phyloP scores from a whole-genome alignment of 2,888 invertebrate genomes.

The Seladonia tumulorum region DNA sequence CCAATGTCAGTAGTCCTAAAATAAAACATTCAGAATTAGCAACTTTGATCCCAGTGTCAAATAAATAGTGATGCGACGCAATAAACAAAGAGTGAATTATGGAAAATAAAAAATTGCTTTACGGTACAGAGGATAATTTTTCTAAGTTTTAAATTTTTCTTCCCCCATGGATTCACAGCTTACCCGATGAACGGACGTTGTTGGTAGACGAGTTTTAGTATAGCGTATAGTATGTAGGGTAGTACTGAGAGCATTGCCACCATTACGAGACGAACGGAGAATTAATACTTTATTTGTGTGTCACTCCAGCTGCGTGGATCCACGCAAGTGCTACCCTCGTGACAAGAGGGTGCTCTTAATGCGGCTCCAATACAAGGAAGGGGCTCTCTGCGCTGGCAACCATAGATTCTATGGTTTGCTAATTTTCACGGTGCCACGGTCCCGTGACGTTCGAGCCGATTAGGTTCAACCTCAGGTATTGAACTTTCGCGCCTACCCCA shows the following conservation, averaged over 20 bases:
- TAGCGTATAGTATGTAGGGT: not conserved
- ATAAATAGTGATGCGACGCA: not conserved
- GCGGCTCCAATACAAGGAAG: slow-evolving; percentile 71
- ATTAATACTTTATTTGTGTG: slow-evolving; percentile 82
- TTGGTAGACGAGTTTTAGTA: not conserved
- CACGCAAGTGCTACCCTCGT: slow-evolving; percentile 79
- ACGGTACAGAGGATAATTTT: not conserved
- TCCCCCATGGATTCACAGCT: not conserved
- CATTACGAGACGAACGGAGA: slow-evolving; percentile 60
- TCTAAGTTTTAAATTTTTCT: not conserved
- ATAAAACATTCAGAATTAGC: too few relatives aligned
- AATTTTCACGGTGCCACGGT: slow-evolving; percentile 79
- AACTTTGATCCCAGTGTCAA: too few relatives aligned
- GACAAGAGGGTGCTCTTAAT: slow-evolving; percentile 73
- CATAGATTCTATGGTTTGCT: slow-evolving; percentile 79
- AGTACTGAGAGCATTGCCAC: not conserved
- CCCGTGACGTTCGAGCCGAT: slow-evolving; percentile 78
- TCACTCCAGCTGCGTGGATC: slow-evolving; percentile 81
- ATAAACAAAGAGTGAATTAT: not conserved
- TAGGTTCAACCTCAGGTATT: slow-evolving; percentile 71
- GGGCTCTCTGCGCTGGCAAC: slow-evolving; percentile 46
- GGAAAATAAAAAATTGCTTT: not conserved
- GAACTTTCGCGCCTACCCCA: slow-evolving; percentile 76
- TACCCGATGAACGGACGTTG: not conserved
- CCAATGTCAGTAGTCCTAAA: too few relatives aligned